Percentiles rank a stretch among this genome's conserved stretches.
Conservation (phyloP, 2,797 vertebrate genomes). For the Typhlichthys subterraneus region DNA sequence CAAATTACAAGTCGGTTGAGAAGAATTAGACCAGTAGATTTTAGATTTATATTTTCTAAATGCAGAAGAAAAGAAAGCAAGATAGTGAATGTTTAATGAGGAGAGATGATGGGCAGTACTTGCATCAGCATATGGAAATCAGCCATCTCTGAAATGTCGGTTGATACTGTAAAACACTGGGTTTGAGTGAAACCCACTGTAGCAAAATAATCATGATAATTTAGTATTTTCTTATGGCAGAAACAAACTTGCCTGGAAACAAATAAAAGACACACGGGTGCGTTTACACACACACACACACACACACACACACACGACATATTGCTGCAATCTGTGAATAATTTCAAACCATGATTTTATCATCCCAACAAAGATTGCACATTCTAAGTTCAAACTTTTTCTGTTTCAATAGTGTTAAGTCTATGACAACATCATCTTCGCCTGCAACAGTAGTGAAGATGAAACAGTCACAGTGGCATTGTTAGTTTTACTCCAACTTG, state of each 20-base stretch:
- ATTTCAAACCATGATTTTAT: not conserved
- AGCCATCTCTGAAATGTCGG: constrained; percentile 65
- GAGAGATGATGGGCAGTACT: constrained; percentile 73
- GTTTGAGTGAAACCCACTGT: constrained; percentile 47
- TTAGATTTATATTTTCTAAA: constrained; percentile 48
- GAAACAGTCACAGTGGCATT: too few species aligned
- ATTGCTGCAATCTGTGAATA: constrained; percentile 4
- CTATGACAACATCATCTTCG: too few species aligned
- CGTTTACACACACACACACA: not conserved
- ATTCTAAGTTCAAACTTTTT: not conserved
- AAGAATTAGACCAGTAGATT: constrained; percentile 73
- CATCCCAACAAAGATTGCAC: not conserved
- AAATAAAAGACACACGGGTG: constrained; percentile 12
- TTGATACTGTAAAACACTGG: constrained; percentile 63
- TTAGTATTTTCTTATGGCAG: constrained; percentile 54
- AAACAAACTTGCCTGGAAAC: constrained; percentile 33
- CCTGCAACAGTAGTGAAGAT: too few species aligned
- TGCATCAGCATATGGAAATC: constrained; percentile 73
- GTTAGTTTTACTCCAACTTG: too few species aligned
- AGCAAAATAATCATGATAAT: constrained; percentile 66
- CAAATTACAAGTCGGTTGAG: constrained; percentile 71
- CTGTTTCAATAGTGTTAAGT: too few species aligned
- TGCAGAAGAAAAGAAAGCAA: constrained; percentile 52
- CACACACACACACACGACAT: constrained; percentile 6
- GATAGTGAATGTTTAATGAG: constrained; percentile 72